A percentile compares a stretch with the other conserved stretches of the same genome.
Evolutionary conservation across 2,888 invertebrate species (phyloP).

Genomic region (Drosophila histrio): DNA sequence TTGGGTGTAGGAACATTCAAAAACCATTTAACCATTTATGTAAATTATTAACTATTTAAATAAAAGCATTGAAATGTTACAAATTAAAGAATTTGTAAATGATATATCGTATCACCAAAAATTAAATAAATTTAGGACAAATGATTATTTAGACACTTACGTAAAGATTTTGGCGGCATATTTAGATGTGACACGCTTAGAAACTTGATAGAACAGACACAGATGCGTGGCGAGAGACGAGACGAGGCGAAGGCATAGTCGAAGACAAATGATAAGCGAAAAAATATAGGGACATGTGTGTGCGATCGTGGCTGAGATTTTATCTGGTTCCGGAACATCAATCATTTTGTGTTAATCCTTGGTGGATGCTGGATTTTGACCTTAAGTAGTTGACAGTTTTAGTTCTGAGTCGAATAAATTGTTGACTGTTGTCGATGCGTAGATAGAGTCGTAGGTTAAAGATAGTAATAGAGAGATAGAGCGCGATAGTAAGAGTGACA

Average conservation of each 20-base stretch:
- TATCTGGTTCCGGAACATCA: conserved; percentile 2
- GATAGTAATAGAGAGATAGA: conserved; percentile 22
- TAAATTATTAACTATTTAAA: background rate
- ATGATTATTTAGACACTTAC: conserved; percentile 38
- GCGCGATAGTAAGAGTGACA: conserved; percentile 20
- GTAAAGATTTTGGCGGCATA: conserved; percentile 27
- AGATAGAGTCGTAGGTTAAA: conserved; percentile 8
- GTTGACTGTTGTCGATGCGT: background rate
- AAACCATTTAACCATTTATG: no score
- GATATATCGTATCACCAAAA: background rate
- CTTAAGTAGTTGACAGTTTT: conserved; percentile 10
- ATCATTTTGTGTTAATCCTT: background rate
- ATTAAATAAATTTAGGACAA: background rate
- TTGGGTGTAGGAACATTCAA: no score
- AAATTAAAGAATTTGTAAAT: background rate
- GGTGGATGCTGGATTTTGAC: conserved; percentile 10
- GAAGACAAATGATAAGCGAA: conserved; percentile 44
- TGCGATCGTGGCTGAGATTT: background rate
- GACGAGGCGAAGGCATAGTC: conserved; percentile 35
- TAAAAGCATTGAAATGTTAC: background rate
- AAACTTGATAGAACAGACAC: conserved; percentile 52
- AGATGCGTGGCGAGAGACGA: conserved; percentile 40
- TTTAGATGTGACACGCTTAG: conserved; percentile 18
- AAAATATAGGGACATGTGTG: conserved; percentile 1
- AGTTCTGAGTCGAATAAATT: background rate